Percentiles rank a stretch among this genome's conserved stretches.
Evolutionary conservation across 2,888 invertebrate genomes (phyloP).

Genomic region (Kuschelorhynchus macadamiae): DNA sequence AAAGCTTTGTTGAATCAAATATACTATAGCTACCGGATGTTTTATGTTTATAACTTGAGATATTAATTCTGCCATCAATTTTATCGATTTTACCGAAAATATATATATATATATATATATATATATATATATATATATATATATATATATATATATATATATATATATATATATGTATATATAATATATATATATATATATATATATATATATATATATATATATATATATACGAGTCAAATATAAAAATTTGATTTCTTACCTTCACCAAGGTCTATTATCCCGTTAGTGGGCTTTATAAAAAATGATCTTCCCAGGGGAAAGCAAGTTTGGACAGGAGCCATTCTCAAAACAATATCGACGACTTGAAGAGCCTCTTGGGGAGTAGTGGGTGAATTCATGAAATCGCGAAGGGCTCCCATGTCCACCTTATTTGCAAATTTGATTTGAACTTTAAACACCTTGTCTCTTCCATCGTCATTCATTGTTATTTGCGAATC

Average conservation of each 20-base stretch:
- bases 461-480: slow-evolving; percentile 47
- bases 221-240: background rate
- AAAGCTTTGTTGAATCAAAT: too few relatives aligned
- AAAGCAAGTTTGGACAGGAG: slow-evolving; percentile 68
- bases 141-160: too few relatives aligned
- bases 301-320: slow-evolving; percentile 59
- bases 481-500: slow-evolving; percentile 28
- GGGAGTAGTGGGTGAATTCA: slow-evolving; percentile 64
- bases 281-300: slow-evolving; percentile 56
- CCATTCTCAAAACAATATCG: slow-evolving; percentile 84
- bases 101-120: too few relatives aligned
- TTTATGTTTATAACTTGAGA: too few relatives aligned
- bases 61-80: too few relatives aligned
- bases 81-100: too few relatives aligned
- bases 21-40: too few relatives aligned
- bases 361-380: slow-evolving; percentile 82
- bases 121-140: too few relatives aligned
- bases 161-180: too few relatives aligned
- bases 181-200: too few relatives aligned
- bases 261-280: slow-evolving; percentile 76
- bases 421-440: slow-evolving; percentile 72
- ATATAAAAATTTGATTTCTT: slow-evolving; percentile 12
- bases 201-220: background rate
- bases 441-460: slow-evolving; percentile 69
- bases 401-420: slow-evolving; percentile 54